Evolutionary conservation across 2,888 invertebrate species (phyloP), one percentile per base, ranked within the genome.

Genomic region (Andricus curvator): DNA sequence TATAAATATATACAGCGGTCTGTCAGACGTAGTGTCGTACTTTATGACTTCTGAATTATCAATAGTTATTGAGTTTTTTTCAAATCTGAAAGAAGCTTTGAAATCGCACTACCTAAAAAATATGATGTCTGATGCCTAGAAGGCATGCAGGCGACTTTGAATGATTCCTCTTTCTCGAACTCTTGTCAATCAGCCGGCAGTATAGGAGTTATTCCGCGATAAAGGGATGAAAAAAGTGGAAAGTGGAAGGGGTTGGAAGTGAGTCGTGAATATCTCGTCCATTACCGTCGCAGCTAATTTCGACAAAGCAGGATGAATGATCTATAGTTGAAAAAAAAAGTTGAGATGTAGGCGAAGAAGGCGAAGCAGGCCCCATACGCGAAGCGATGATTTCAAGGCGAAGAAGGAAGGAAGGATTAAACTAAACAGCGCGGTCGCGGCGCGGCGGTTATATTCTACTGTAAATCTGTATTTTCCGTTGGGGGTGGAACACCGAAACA

Each of bases 231-330:
- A 70, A 67, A 67, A 66, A 68, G 41, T 44, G 13, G 25, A 48
- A 29, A 8, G 3, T 44, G 67, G 41, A 44, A 68, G 48, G 48
- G 76, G 65, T 33, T 80, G 76, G 84, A 80, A 85, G 84, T 81
- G 80, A 84, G 80, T 83, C 82, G 83, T 82, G 83, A 83, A 85
- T 84, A 84, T 86, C 86, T 88, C 87, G 87, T 89, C 89, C 89
- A 88, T 89, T 88, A 89, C 86, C 86, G 85, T 87, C 86, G 86
- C 88, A 85, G 88, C 87, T 88, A 88, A 89, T 88, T 88, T 88
- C 85, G 86, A 88, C 88, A 87, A 88, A 86, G 84, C 80, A 81
- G 85, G 82, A 2, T 3, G 13, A 0, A 44, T 44, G 15, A 15
- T 44, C 15, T 13, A 13, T 11, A 44, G 44, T 37, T 37, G 8